Evolutionary conservation across 2,113 vertebrate genomes (phyloP).

Genomic region (Aix galericulata): DNA sequence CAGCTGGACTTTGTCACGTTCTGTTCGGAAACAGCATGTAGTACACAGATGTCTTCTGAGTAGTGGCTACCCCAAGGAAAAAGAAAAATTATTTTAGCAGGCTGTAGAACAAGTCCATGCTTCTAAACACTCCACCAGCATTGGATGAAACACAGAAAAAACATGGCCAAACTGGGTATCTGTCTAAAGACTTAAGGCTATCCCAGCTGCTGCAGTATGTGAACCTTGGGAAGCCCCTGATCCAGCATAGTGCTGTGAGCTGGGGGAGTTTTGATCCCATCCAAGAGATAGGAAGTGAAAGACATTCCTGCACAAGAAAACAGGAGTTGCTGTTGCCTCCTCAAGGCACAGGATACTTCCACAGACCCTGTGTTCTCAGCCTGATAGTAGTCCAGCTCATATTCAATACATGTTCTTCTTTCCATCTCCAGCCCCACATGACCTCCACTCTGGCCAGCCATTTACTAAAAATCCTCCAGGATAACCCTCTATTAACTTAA

Average conservation of each 20-base stretch:
- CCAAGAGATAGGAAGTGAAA: background rate
- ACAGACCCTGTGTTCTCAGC: background rate
- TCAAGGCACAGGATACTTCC: background rate
- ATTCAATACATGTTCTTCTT: background rate
- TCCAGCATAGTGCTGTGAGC: background rate
- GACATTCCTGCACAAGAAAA: background rate
- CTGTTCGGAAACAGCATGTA: constrained; percentile 69
- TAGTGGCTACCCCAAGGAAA: constrained; percentile 70
- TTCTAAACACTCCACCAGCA: background rate
- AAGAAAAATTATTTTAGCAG: background rate
- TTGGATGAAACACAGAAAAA: background rate
- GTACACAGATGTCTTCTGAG: constrained; percentile 80
- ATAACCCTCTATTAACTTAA: background rate
- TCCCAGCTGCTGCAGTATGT: background rate
- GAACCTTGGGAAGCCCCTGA: background rate
- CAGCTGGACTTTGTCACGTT: constrained; percentile 82
- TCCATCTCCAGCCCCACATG: background rate
- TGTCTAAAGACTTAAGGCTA: background rate
- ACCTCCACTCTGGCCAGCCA: background rate
- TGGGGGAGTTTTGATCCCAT: background rate
- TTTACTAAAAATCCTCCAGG: background rate
- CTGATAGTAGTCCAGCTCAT: background rate
- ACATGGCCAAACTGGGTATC: background rate
- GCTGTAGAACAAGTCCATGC: background rate
- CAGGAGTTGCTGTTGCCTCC: background rate